Conservation (phyloP, 2,888 invertebrate species). For the Ormia ochracea region DNA sequence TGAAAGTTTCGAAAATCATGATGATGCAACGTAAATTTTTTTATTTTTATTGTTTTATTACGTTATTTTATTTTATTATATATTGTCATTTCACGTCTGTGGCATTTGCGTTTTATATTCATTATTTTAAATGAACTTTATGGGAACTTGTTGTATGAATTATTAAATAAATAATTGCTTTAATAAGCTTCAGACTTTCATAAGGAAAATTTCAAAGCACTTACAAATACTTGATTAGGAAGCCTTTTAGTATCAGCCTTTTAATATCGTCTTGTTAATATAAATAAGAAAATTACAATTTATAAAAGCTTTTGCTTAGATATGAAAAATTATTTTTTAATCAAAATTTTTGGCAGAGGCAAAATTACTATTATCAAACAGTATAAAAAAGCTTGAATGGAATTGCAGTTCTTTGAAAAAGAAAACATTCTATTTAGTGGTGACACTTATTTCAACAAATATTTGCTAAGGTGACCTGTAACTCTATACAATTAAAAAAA, state of each 20-base stretch:
- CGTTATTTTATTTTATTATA: not conserved
- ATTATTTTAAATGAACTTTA: not conserved
- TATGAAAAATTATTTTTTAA: too few species aligned
- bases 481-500: too few species aligned
- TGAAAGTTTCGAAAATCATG: slow-evolving; percentile 18
- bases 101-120: not conserved
- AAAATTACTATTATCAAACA: too few species aligned
- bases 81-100: not conserved
- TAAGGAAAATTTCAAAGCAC: not conserved
- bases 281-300: not conserved
- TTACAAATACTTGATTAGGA: not conserved
- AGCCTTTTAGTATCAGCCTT: not conserved
- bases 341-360: too few species aligned
- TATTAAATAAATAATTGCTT: slow-evolving; percentile 25
- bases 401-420: too few species aligned
- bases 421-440: too few species aligned
- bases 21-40: slow-evolving; percentile 27
- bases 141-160: slow-evolving; percentile 7
- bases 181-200: not conserved
- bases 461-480: too few species aligned
- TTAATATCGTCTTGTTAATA: not conserved
- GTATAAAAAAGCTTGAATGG: too few species aligned
- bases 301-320: not conserved
- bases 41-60: slow-evolving; percentile 26
- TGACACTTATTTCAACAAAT: too few species aligned